Base-by-base conservation (phyloP, 1,140 invertebrate genomes). In the Hylaeus volcanicus region DNA sequence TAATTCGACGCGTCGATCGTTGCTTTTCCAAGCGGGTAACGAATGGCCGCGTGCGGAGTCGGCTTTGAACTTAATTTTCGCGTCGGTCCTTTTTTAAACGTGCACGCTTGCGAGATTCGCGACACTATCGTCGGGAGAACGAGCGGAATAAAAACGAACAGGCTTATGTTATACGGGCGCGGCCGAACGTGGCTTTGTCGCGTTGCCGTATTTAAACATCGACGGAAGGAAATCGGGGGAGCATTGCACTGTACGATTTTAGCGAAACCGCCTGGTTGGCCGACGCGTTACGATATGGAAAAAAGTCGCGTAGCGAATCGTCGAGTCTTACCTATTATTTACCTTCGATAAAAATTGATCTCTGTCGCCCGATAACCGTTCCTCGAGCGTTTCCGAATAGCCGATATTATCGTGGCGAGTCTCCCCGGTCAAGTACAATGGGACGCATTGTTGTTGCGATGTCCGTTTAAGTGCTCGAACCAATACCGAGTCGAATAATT, bases 131-230 rank as follows among this genome's bases (percentile, higher is more conserved):
- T n/a, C 14, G 12, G n/a, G 26, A 15, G 8, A 11, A 63, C 51
- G 39, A 78, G 55, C 14, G 55, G 43, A 77, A 69, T 60, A 77
- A 70, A 79, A 74, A 61, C 37, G 55, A 68, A 61, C 15, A 45
- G n/a, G n/a, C 37, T 74, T 26, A 43, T 66, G 39, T 58, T 58
- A 74, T 68, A 66, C 37, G 51, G 64, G 39, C 56, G 78, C 53
- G 74, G 37, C 78, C 26, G 53, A 65, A 14, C 63, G 71, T 80
- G 37, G 60, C 53, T 58, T 80, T 45, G 78, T 74, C 71, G 56
- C 51, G 70, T 65, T 56, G 14, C n/a, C 53, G 61, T 79, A 51
- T 80, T 80, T 80, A 75, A 80, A 68, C 64, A 68, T 65, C 43
- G 73, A 53, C 72, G 37, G 64, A 80, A 51, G 64, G 15, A 37